These are phyloP conservation scores for Pteria penguin DNA, from an alignment of 2,888 invertebrate genomes.

Conservation along the genomic window DNA sequence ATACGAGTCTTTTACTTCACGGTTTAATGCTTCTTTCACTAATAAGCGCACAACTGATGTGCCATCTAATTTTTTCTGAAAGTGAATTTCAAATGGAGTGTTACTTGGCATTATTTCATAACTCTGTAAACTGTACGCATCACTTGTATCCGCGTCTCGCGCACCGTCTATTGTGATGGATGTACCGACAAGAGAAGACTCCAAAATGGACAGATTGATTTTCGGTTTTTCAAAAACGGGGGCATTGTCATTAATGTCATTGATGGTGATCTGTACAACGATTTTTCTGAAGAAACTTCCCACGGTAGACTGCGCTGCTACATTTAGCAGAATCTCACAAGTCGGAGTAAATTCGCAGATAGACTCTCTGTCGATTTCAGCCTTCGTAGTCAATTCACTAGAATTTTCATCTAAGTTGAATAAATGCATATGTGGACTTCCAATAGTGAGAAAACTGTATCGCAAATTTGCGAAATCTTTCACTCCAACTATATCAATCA, in stretches of 20 bases:
- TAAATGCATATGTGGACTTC: slow-evolving; percentile 33
- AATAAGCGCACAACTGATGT: slow-evolving; percentile 56
- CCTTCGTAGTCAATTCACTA: slow-evolving; percentile 53
- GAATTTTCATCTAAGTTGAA: slow-evolving; percentile 53
- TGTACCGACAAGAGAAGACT: slow-evolving; percentile 53
- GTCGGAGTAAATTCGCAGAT: slow-evolving; percentile 54
- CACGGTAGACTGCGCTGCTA: slow-evolving; percentile 56
- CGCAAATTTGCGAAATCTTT: slow-evolving; percentile 35
- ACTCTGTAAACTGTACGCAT: slow-evolving; percentile 52
- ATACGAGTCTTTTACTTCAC: slow-evolving; percentile 60
- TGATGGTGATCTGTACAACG: slow-evolving; percentile 59
- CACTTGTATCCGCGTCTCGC: slow-evolving; percentile 57
- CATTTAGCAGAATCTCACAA: slow-evolving; percentile 49
- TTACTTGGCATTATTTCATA: slow-evolving; percentile 53
- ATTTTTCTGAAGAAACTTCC: slow-evolving; percentile 64
- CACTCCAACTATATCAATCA: slow-evolving; percentile 29
- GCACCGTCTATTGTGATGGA: slow-evolving; percentile 58
- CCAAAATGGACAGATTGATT: slow-evolving; percentile 51
- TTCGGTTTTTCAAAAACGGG: slow-evolving; percentile 58
- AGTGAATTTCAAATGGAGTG: slow-evolving; percentile 52
- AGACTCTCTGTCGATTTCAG: slow-evolving; percentile 53
- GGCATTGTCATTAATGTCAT: slow-evolving; percentile 70
- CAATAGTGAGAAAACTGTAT: slow-evolving; percentile 39
- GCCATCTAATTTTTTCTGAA: slow-evolving; percentile 58
- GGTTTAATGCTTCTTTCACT: slow-evolving; percentile 55